Evolutionary conservation across 2,113 vertebrate species (phyloP).

Genomic region (Diglossa brunneiventris): DNA sequence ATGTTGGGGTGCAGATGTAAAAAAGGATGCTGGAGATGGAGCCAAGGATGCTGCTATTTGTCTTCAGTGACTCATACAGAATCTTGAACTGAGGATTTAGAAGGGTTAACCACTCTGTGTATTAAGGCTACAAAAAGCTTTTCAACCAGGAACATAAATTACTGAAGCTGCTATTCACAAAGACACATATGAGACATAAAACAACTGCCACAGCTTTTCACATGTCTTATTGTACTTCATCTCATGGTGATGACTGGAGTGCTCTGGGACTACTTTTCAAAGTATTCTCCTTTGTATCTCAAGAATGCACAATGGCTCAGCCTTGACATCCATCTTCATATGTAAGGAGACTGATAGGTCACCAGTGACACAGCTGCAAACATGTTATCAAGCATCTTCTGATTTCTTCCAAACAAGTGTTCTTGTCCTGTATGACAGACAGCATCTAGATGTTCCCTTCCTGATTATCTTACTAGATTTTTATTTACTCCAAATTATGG

Average conservation of each 20-base stretch:
- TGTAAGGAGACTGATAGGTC: constrained; percentile 30
- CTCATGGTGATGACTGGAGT: constrained; percentile 42
- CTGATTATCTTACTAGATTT: background rate
- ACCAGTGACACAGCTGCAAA: background rate
- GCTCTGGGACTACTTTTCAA: constrained; percentile 56
- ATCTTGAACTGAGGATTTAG: background rate
- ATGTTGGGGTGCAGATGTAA: background rate
- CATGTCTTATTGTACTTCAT: constrained; percentile 55
- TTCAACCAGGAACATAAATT: constrained; percentile 53
- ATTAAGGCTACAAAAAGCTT: constrained; percentile 57
- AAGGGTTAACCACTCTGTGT: constrained; percentile 59
- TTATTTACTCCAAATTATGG: background rate
- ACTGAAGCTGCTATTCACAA: constrained; percentile 56
- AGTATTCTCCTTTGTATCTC: constrained; percentile 51
- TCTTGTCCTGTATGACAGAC: background rate
- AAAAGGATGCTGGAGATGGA: background rate
- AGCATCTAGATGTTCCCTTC: background rate
- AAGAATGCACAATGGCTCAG: constrained; percentile 31
- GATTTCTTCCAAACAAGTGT: background rate
- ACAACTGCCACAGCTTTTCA: constrained; percentile 65
- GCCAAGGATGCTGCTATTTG: background rate
- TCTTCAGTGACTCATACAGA: background rate
- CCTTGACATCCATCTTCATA: constrained; percentile 49
- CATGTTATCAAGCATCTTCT: background rate
- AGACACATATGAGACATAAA: constrained; percentile 63